Conservation (phyloP, 2,113 vertebrate genomes). For the Callospermophilus lateralis region DNA sequence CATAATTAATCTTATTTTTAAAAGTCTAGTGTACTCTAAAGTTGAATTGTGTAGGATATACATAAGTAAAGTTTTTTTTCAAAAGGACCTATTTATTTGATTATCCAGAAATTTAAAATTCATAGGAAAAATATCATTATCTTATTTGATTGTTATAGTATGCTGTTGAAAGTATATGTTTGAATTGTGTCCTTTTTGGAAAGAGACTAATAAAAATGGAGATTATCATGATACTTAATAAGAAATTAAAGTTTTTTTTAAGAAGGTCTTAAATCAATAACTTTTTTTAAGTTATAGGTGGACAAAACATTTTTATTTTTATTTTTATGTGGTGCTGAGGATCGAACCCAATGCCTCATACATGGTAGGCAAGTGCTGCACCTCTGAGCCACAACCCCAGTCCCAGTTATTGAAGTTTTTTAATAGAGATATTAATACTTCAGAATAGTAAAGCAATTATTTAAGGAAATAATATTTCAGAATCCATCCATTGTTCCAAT, state of each 20-base stretch:
- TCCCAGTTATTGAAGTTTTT: not conserved
- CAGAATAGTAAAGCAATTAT: constrained; percentile 40
- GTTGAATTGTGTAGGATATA: constrained; percentile 14
- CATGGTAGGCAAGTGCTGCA: no score
- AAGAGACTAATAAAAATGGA: constrained; percentile 60
- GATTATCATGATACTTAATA: not conserved
- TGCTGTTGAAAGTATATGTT: constrained; percentile 24
- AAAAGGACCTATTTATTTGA: constrained; percentile 35
- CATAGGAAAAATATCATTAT: constrained; percentile 4
- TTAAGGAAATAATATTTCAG: constrained; percentile 48
- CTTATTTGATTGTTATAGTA: constrained; percentile 47
- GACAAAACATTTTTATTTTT: no score
- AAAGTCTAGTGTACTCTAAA: not conserved
- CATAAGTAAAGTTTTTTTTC: constrained; percentile 42
- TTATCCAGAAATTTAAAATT: constrained; percentile 36
- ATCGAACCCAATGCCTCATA: no score
- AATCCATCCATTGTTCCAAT: constrained; percentile 47
- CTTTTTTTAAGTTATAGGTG: no score
- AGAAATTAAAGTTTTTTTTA: not conserved
- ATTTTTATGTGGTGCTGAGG: no score
- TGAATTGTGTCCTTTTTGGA: constrained; percentile 53
- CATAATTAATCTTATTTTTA: constrained; percentile 44
- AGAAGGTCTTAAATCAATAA: no score
- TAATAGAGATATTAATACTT: constrained; percentile 17
- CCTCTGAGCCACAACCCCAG: no score